Conservation (phyloP, 2,888 invertebrate genomes). For the Caenorhabditis becei region DNA sequence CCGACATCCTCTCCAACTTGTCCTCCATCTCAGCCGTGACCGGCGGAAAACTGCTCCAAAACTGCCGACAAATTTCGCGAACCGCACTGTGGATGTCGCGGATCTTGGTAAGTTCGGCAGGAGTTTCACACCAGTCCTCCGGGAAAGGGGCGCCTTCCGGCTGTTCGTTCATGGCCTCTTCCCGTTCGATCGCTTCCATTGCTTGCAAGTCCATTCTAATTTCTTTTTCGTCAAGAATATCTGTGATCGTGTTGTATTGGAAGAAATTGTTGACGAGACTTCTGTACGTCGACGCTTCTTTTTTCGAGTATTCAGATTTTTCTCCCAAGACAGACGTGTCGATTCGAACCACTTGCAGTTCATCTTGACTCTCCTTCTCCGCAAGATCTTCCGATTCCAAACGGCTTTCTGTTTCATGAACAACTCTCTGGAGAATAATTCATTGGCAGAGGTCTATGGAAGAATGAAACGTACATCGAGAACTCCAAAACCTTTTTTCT, state of each 20-base stretch:
- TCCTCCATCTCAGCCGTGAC: constrained; percentile 87
- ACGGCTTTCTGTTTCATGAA: constrained; percentile 67
- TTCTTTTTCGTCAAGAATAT: constrained; percentile 43
- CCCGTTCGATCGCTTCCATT: constrained; percentile 29
- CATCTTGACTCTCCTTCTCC: constrained; percentile 38
- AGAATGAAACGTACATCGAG: constrained; percentile 55
- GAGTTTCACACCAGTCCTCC: constrained; percentile 40
- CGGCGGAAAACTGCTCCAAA: constrained; percentile 94
- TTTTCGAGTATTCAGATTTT: constrained; percentile 38
- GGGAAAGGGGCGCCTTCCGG: constrained; percentile 21
- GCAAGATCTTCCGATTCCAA: constrained; percentile 71
- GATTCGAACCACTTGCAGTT: constrained; percentile 58
- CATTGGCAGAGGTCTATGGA: background rate
- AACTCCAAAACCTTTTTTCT: constrained; percentile 60
- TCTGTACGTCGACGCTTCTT: constrained; percentile 54
- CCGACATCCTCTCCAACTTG: constrained; percentile 81
- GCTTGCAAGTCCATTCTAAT: constrained; percentile 36
- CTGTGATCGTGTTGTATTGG: constrained; percentile 41
- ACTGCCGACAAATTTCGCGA: constrained; percentile 92
- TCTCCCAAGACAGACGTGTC: constrained; percentile 26
- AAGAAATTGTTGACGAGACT: constrained; percentile 56
- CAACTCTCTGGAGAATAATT: constrained; percentile 62
- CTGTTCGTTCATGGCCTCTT: constrained; percentile 31
- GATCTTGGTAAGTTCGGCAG: constrained; percentile 48
- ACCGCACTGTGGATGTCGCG: constrained; percentile 67